Evolutionary conservation across 2,113 vertebrate species (phyloP), one percentile per base, ranked within the genome.

Genomic region (Heterocephalus glaber): DNA sequence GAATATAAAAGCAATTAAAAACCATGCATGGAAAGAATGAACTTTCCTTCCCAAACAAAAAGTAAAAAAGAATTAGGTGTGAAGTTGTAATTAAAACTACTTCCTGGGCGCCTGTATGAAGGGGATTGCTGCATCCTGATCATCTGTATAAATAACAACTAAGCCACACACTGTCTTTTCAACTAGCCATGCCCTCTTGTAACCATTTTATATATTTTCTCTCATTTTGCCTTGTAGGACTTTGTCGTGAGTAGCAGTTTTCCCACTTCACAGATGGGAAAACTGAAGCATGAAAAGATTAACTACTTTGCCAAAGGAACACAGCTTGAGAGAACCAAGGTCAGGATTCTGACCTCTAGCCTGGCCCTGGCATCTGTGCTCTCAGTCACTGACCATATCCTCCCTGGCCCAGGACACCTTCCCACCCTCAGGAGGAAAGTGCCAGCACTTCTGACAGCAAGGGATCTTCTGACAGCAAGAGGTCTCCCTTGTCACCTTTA

Each of bases 1-100:
- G 2, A 7, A 81, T 81, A 94, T 35, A 66, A 94, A 81, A 92
- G 13, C 33, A 92, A 26, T 65, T 92, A 88, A 66, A 89, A 63
- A 14, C 5, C 12, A 95, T 16, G 26, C 33, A 41, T 13, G 13
- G 30, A 61, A 61, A 65, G 28, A n/a, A 47, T 61, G n/a, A 65
- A 86, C 17, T 41, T 80, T 86, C 26, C 6, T 90, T 60, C 77
- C 52, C 35, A 93, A 96, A 68, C 7, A 70, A 95, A 86, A 1
- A 35, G 30, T 17, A 47, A n/a, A 94, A 82, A 70, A 63, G 5
- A 80, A 81, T 49, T 60, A 80, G 35, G 22, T 52, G 24, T 61
- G n/a, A 84, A 44, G 5, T 58, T 77, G 44, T 16, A 20, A 12
- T 44, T 35, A 11, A 3, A 54, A 28, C 16, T 84, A 56, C 47